Conservation (phyloP, 2,888 invertebrate genomes). For the Acleris sparsana region DNA sequence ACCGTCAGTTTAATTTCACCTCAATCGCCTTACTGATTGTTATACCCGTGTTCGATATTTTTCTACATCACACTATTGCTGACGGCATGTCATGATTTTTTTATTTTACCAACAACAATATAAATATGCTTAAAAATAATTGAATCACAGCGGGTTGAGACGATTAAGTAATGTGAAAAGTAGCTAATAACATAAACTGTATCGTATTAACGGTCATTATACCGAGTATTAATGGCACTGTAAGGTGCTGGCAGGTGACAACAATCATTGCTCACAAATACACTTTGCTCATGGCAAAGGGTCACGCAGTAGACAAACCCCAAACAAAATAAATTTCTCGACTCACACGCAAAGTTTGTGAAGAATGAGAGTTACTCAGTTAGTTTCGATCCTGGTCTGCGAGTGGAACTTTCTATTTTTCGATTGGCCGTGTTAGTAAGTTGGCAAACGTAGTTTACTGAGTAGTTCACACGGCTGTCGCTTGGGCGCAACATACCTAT, state of each 20-base stretch:
- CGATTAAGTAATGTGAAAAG: too few relatives aligned
- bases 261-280: conserved; percentile 25
- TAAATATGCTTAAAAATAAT: too few relatives aligned
- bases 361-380: conserved; percentile 79
- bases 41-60: too few relatives aligned
- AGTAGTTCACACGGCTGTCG: conserved; percentile 66
- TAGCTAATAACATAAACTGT: too few relatives aligned
- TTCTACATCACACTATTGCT: too few relatives aligned
- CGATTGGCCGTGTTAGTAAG: conserved; percentile 79
- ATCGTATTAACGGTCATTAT: too few relatives aligned
- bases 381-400: conserved; percentile 64
- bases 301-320: conserved; percentile 54
- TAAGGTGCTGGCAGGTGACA: conserved; percentile 1
- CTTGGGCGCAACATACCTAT: conserved; percentile 62
- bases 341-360: conserved; percentile 69
- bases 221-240: background rate
- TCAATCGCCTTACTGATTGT: too few relatives aligned
- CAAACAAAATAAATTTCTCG: conserved; percentile 66
- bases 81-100: too few relatives aligned
- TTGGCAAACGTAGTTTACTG: conserved; percentile 73
- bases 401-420: conserved; percentile 76
- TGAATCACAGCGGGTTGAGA: too few relatives aligned
- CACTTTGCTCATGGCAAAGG: conserved; percentile 6
- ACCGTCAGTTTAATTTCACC: too few relatives aligned
- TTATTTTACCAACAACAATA: too few relatives aligned